These are phyloP conservation scores for Pseudocheirus occidentalis DNA, from an alignment of 2,797 vertebrate genomes.

Conservation along the genomic window DNA sequence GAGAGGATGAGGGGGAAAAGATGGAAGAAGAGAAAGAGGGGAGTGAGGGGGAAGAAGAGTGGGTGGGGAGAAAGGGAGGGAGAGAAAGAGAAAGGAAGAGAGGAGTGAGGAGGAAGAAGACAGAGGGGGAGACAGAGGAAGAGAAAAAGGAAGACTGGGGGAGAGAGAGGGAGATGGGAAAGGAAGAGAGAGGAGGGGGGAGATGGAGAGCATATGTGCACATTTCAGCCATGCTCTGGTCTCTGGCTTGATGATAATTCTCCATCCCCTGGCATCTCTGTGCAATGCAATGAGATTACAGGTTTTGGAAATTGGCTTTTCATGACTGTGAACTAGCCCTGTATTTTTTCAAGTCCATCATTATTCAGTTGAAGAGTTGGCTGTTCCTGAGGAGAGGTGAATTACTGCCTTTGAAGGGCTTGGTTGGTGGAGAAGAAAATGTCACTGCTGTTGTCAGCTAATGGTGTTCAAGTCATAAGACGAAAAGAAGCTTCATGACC, in stretches of 20 bases:
- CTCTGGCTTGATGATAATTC: constrained; percentile 45
- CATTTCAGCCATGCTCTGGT: constrained; percentile 9
- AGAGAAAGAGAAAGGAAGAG: no score
- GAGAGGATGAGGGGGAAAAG: neutral
- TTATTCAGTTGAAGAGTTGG: constrained; percentile 78
- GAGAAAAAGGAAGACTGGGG: neutral
- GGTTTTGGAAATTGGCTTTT: constrained; percentile 64
- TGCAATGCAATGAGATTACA: constrained; percentile 63
- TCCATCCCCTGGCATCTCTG: constrained; percentile 51
- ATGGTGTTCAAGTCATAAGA: constrained; percentile 75
- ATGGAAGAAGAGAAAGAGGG: neutral
- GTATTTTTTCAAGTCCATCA: constrained; percentile 76
- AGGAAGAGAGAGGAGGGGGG: neutral
- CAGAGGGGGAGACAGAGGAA: neutral
- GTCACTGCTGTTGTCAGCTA: constrained; percentile 51
- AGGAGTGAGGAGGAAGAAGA: neutral
- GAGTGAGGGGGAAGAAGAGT: no score
- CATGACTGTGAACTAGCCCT: constrained; percentile 38
- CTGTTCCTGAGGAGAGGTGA: constrained; percentile 73
- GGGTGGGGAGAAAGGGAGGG: neutral
- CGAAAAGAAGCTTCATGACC: constrained; percentile 54
- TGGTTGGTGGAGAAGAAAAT: constrained; percentile 70
- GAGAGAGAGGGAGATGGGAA: neutral
- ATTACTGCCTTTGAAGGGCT: constrained; percentile 76
- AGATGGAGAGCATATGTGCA: accelerated